Evolutionary conservation across 2,113 vertebrate genomes (phyloP), one percentile per base, ranked within the genome.

Genomic region (Lipophrys pholis): DNA sequence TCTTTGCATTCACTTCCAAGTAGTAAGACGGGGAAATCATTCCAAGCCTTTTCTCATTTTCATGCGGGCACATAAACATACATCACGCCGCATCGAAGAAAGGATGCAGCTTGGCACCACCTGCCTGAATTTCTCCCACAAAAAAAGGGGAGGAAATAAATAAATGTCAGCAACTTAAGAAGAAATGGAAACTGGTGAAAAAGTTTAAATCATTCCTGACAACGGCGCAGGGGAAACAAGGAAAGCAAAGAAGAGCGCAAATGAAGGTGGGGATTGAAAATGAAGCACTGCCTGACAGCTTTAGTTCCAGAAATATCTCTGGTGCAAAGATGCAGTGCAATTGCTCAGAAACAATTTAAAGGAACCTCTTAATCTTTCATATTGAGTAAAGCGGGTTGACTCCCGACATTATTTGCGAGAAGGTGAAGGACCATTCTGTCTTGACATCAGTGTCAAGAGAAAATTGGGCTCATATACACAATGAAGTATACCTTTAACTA

Each of bases 1-100:
- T 61, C 72, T 66, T 69, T 81, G 74, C 72, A 85, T 88, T 71
- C 48, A 73, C 59, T 66, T 79, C 59, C 68, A 82, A 65, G 70
- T 35, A 54, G 71, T 52, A 58, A 73, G 80, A 73, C 40, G 69
- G 69, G 51, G 63, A 83, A 90, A 87, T 87, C 76, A 79, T 79
- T 85, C 77, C 65, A 41, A 82, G 80, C 50, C 73, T 71, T 75
- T 83, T 85, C 66, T 57, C 69, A 79, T 82, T 84, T 74, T 64
- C 69, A 56, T 41, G 50, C 10, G 2, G 5, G 3, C 54, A 42
- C 72, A 77, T 53, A 68, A 84, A 80, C 71, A 78, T 79, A 76
- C 77, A 85, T 84, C 78, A 82, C 64, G 54, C n/a, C 7, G 60
- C 12, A 14, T 35, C 12, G 14, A 53, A 69, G 66, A 49, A 40